Base-by-base conservation (phyloP, 2,113 vertebrate genomes). In the Oncorhynchus tshawytscha region DNA sequence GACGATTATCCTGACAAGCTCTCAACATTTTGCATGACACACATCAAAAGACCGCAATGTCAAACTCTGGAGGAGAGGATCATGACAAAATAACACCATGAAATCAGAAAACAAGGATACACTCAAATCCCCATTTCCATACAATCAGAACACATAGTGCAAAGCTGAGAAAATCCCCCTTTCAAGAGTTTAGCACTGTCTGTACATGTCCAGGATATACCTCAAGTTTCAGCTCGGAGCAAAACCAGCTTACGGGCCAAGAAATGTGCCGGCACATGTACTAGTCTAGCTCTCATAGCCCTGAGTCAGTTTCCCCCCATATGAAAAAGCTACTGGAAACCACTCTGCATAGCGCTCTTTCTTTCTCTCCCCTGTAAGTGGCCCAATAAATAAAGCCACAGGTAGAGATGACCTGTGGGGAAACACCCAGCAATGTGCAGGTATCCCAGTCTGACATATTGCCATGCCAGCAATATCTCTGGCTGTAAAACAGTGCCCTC, bases 181-280 rank as follows among this genome's bases (percentile, higher is more conserved):
- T 75, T 74, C 5, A 51, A 69, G 80, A 65, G 60, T 82, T 73
- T 48, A 22, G 0, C 72, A 79, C 48, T 80, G 79, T 79, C 20
- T 1, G 60, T 72, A 83, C 81, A 91, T 70, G 78, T 70, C 79
- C 81, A 49, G 54, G 84, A 89, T 91, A 77, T 80, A 85, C 78
- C 84, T 86, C 78, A 76, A 76, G 82, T 89, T 85, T 82, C 84
- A 80, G 82, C 86, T 84, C 4, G 22, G 74, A 84, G 88, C 81
- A 83, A 88, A 54, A 59, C 70, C 22, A 27, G 74, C 77, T 87
- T 84, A 82, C 62, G 84, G 85, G 86, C 79, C 77, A 88, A 84
- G 80, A 88, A 78, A 89, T 87, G 87, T 84, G 87, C 82, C n/a
- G 25, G 11, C 59, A 11, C 59, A 62, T 15, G 59, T 22, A 62